Base-by-base conservation (phyloP, 2,888 invertebrate genomes). In the Masnerella sp. region DNA sequence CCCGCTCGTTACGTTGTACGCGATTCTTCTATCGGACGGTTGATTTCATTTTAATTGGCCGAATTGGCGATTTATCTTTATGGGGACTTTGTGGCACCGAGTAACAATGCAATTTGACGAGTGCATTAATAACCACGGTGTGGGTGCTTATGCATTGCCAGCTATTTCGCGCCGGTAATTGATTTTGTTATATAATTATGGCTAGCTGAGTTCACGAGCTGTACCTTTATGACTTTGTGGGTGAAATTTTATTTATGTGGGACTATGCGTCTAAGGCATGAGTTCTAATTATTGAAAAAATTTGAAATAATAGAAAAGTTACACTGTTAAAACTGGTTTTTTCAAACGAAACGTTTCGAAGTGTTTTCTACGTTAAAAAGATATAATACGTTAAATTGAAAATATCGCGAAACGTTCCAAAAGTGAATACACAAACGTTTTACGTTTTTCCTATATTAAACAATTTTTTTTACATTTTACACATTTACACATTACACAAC, bases 51-150 rank as follows among this genome's bases (percentile, higher is more conserved):
- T 51, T 36, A 22, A 40, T 40, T 38, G 52, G 11, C 3, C 12
- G n/a, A n/a, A n/a, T n/a, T n/a, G n/a, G n/a, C 5, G 17, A 34
- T 18, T 62, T 17, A 43, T 47, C 49, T 47, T 42, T 38, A 22
- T 20, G n/a, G 20, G 8, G 36, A 9, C n/a, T n/a, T n/a, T n/a
- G n/a, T n/a, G n/a, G n/a, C 11, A 20, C 14, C 45, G 34, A 18
- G 36, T 14, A 15, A 54, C 62, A 45, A 68, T 32, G 68, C 43
- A 82, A 82, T 81, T 78, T 81, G 81, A 84, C 82, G 80, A 83
- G 84, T 83, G 82, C 82, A 83, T 84, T 84, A 83, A 84, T 83
- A 82, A 81, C 77, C 65, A 58, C 74, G 70, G 42, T 51, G 64
- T 49, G 42, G 34, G 38, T 49, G 40, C 75, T 76, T 74, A 76